Base-by-base conservation (phyloP, 2,888 invertebrate genomes). In the Sesamia inferens region DNA sequence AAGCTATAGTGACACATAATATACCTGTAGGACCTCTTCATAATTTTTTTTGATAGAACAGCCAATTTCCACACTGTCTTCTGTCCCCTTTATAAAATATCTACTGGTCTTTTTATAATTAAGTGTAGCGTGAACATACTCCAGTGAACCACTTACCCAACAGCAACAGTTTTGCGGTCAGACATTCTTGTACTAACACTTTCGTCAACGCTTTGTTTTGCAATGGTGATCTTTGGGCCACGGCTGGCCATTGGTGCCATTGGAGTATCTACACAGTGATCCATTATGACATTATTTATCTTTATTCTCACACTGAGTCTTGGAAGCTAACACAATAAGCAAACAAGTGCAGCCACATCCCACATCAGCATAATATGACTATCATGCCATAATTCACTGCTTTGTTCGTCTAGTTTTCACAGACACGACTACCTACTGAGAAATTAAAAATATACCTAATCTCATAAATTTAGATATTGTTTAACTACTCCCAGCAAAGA, bases 181-280 rank as follows among this genome's bases (percentile, higher is more conserved):
- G 68, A 47, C 78, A 75, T 76, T 74, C 68, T 67, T 74, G 77
- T 83, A 22, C 62, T 71, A 78, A 72, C 61, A 54, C 66, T 84
- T 84, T 68, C 82, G 66, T 84, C 82, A 84, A 47, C 13, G 64
- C 22, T 63, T 70, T 75, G 84, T 84, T 84, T 75, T 71, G 82
- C 57, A 83, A 83, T 65, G 22, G 16, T 73, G 42, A 58, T 78
- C 65, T 81, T 68, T 71, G 59, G 58, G 76, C 69, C 47, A 19
- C 47, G 55, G 14, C 54, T 69, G 44, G 22, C 14, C 39, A 55
- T 64, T 31, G 42, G 47, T 62, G 31, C 6, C 57, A 48, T 57
- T 67, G 8, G 24, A 8, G n/a, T 70, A 31, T 13, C 48, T 39
- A 39, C 59, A 11, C 55, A 59, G 13, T 78, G 22, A 65, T 8